Percentiles rank a stretch among this genome's conserved stretches.
Evolutionary conservation across 2,888 invertebrate genomes (phyloP).

Genomic region (Monoplex corrugatus): DNA sequence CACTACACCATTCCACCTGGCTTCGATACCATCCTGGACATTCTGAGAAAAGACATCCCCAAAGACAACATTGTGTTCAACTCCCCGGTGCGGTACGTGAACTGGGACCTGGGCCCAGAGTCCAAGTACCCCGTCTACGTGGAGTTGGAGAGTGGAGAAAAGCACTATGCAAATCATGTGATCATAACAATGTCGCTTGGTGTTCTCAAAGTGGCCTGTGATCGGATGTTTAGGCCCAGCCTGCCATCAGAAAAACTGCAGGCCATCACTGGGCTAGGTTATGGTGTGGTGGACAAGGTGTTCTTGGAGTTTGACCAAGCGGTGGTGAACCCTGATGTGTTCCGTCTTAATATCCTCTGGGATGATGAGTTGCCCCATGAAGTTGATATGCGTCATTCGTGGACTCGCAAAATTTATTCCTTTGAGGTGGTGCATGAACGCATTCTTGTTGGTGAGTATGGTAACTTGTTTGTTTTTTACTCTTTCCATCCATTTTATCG

Average conservation of each 20-base stretch:
- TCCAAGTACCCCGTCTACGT: constrained; percentile 81
- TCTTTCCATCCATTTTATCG: too few relatives aligned
- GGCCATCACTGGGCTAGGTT: constrained; percentile 91
- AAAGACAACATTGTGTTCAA: constrained; percentile 87
- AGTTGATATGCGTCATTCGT: constrained; percentile 83
- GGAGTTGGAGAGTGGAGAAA: constrained; percentile 91
- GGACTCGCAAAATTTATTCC: constrained; percentile 96
- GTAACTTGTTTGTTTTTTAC: too few relatives aligned
- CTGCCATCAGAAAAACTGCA: constrained; percentile 91
- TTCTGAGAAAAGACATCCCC: constrained; percentile 87
- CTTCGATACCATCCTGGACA: constrained; percentile 78
- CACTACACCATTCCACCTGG: constrained; percentile 81
- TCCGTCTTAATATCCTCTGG: constrained; percentile 78
- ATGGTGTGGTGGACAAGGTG: constrained; percentile 96
- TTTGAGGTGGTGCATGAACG: constrained; percentile 95
- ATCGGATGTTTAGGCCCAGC: constrained; percentile 89
- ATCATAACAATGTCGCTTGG: constrained; percentile 96
- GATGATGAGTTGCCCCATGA: constrained; percentile 61
- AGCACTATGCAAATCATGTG: constrained; percentile 91
- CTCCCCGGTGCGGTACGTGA: constrained; percentile 88
- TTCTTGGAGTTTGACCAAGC: constrained; percentile 95
- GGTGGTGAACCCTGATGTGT: constrained; percentile 89
- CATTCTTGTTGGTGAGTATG: constrained; percentile 87
- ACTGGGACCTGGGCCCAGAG: constrained; percentile 84
- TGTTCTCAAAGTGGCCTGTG: constrained; percentile 90